phyloP scores from a whole-genome alignment of 2,113 vertebrate genomes.

The Rhea americana region DNA sequence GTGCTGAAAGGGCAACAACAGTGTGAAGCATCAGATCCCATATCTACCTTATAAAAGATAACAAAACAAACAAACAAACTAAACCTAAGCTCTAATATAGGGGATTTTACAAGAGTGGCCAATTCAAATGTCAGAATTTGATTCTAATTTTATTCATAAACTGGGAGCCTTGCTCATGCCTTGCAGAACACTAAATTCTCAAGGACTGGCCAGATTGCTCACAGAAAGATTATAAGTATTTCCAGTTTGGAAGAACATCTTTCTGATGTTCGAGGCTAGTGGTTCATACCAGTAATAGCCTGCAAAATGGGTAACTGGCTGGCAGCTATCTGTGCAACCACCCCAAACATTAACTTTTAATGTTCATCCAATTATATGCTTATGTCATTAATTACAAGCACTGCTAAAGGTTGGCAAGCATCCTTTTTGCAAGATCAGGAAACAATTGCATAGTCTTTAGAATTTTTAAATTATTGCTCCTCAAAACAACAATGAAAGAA shows the following conservation, averaged over 20 bases:
- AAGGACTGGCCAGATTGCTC: neutral
- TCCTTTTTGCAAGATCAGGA: neutral
- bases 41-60: neutral
- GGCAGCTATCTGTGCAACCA: neutral
- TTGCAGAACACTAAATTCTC: neutral
- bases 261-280: neutral
- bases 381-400: neutral
- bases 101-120: neutral
- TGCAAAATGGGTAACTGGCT: neutral
- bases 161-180: neutral
- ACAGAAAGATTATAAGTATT: neutral
- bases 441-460: neutral
- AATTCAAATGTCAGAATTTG: neutral
- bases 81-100: neutral
- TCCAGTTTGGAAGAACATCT: neutral
- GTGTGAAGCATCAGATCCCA: neutral
- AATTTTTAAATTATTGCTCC: neutral
- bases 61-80: too few relatives aligned
- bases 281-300: neutral
- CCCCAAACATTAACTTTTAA: neutral
- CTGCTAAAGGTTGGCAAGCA: neutral
- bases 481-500: neutral
- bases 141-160: neutral
- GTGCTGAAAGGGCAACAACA: neutral
- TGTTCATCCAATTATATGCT: neutral